Percentiles rank a stretch among this genome's conserved stretches.
phyloP scores from a whole-genome alignment of 2,797 vertebrate species.

The Chloroceryle inda region DNA sequence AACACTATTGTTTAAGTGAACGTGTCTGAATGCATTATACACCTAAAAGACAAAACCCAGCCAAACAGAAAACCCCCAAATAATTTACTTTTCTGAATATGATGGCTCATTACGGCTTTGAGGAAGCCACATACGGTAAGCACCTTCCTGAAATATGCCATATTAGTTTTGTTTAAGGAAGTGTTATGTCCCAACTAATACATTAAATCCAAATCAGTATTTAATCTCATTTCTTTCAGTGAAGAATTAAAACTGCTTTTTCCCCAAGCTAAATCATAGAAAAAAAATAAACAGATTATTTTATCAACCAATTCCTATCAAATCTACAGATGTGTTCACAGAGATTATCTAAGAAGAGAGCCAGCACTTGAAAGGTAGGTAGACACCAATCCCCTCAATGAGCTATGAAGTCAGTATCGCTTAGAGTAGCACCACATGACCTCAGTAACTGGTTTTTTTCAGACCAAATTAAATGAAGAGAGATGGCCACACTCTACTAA shows the following conservation, averaged over 20 bases:
- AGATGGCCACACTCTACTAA: not conserved
- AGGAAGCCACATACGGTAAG: not conserved
- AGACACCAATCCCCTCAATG: not conserved
- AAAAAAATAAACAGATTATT: not conserved
- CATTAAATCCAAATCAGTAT: not conserved
- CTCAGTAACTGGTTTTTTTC: not conserved
- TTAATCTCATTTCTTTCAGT: not conserved
- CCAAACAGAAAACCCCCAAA: rapidly evolving
- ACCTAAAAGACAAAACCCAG: not conserved
- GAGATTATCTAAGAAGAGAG: not conserved
- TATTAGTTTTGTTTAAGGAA: not conserved
- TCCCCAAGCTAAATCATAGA: not conserved
- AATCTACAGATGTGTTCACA: not conserved
- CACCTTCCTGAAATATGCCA: rapidly evolving
- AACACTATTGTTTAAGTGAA: not conserved
- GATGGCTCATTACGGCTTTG: not conserved
- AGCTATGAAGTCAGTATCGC: not conserved
- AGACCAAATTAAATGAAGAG: not conserved
- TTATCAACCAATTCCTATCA: not conserved
- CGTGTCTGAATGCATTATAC: not conserved
- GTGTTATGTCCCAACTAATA: not conserved
- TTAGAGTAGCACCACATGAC: not conserved
- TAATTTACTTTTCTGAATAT: not conserved
- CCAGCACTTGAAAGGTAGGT: not conserved
- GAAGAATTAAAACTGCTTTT: not conserved